Evolutionary conservation across 2,888 invertebrate species (phyloP).

Genomic region (Ophion obscuratus): DNA sequence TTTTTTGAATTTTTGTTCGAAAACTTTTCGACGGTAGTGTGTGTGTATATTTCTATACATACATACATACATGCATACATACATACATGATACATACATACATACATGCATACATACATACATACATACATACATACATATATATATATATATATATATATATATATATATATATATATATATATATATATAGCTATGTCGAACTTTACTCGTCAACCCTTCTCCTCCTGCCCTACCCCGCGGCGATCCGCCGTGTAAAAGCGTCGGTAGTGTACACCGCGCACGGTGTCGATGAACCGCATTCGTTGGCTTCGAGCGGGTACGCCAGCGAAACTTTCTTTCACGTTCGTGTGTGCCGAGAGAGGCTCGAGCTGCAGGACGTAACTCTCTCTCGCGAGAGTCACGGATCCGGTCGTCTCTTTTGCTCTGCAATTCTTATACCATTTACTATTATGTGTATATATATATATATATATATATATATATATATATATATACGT

Average conservation of each 20-base stretch:
- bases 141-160: too few species aligned
- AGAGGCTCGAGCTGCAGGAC: conserved; percentile 31
- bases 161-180: too few species aligned
- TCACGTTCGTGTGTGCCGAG: conserved; percentile 51
- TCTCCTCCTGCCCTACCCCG: not conserved
- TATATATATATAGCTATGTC: conserved; percentile 14
- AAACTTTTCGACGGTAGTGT: too few species aligned
- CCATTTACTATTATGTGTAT: conserved; percentile 11
- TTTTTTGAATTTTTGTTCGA: too few species aligned
- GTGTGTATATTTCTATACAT: too few species aligned
- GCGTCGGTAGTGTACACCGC: not conserved
- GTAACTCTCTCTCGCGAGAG: conserved; percentile 61
- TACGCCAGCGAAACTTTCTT: conserved; percentile 72
- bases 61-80: too few species aligned
- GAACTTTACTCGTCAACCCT: conserved; percentile 48
- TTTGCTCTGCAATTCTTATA: conserved; percentile 39
- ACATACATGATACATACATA: too few species aligned
- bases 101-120: too few species aligned
- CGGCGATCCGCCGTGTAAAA: not conserved
- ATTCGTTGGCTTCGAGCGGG: conserved; percentile 17
- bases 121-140: too few species aligned
- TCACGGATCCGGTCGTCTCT: conserved; percentile 63
- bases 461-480: too few species aligned
- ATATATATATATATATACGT: conserved; percentile 4
- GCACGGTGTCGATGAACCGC: conserved; percentile 75